phyloP scores from a whole-genome alignment of 2,888 invertebrate species.

The Coenonympha glycerion region DNA sequence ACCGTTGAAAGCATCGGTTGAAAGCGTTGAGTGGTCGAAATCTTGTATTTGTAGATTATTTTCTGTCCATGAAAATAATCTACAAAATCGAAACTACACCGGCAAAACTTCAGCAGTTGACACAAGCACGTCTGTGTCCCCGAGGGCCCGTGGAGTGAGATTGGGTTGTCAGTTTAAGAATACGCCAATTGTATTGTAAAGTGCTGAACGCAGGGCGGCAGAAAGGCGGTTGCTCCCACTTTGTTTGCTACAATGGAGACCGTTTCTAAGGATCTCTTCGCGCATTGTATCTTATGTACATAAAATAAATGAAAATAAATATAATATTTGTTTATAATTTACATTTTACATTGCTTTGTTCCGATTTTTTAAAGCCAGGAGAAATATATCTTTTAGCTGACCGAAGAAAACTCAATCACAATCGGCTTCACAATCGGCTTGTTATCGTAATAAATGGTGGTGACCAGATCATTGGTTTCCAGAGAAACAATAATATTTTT shows the following conservation, averaged over 20 bases:
- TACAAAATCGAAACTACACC: neutral
- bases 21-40: no score
- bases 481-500: no score
- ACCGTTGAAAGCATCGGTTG: no score
- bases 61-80: no score
- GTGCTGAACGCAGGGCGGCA: slow-evolving; percentile 6
- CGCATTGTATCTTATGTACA: neutral
- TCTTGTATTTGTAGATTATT: no score
- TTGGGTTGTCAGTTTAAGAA: slow-evolving; percentile 41
- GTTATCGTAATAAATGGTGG: no score
- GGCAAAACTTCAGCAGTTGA: neutral
- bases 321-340: neutral
- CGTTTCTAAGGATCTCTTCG: neutral
- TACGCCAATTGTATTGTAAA: slow-evolving; percentile 23
- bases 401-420: no score
- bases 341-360: neutral
- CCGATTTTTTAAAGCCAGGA: no score
- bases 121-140: slow-evolving; percentile 20
- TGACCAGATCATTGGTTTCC: no score
- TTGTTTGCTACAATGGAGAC: slow-evolving; percentile 7
- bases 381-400: no score
- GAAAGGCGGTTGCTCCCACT: slow-evolving; percentile 6
- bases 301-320: no score
- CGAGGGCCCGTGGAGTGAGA: slow-evolving; percentile 38
- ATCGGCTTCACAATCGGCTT: no score